These are phyloP conservation scores for Drosophila neocordata DNA, from an alignment of 1,140 invertebrate species.

Conservation along the genomic window DNA sequence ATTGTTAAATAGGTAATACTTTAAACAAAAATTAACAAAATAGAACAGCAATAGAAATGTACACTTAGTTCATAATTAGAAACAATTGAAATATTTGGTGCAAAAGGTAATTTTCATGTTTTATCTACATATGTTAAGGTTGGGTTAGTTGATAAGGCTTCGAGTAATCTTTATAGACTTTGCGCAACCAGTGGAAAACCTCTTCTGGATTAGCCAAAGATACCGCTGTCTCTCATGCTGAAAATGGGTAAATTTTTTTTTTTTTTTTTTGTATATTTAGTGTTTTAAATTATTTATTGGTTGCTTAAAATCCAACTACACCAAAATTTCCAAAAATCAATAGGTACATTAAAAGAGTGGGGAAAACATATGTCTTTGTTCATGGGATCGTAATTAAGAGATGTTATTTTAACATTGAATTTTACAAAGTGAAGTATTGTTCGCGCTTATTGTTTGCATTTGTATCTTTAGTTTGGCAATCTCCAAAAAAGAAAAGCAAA, in stretches of 20 bases:
- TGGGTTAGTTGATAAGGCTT: conserved; percentile 40
- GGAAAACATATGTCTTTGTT: conserved; percentile 40
- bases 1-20: not conserved
- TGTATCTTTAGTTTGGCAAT: conserved; percentile 6
- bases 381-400: conserved; percentile 9
- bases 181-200: not conserved
- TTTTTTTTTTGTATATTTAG: not conserved
- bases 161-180: conserved; percentile 49
- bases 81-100: not conserved
- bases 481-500: conserved; percentile 1
- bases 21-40: not conserved
- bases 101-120: conserved; percentile 3
- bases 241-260: not conserved
- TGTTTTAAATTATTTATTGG: conserved; percentile 55
- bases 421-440: conserved; percentile 65
- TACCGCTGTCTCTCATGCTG: conserved; percentile 60
- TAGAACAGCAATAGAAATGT: not conserved
- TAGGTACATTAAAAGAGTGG: conserved; percentile 40
- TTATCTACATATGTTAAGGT: conserved; percentile 32
- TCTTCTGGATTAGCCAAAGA: conserved; percentile 42
- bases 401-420: conserved; percentile 45
- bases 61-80: not conserved
- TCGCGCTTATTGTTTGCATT: conserved; percentile 19
- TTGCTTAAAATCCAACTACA: conserved; percentile 55
- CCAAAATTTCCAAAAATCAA: conserved; percentile 53